Base-by-base conservation (phyloP, 1,140 invertebrate genomes). In the Drosophila nannoptera region DNA sequence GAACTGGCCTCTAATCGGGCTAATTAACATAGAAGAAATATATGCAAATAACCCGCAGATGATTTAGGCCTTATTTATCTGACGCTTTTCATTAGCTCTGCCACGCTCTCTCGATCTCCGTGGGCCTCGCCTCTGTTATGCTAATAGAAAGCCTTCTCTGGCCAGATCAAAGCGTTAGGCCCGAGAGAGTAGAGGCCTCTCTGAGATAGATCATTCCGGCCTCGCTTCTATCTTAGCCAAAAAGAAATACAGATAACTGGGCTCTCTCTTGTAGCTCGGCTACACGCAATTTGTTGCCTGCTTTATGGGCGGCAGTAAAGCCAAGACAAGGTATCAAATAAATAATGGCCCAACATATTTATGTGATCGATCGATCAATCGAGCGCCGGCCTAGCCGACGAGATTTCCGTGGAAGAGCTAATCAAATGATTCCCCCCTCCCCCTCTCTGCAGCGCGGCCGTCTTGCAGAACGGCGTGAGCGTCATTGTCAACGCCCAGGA, bases 401-500 rank as follows among this genome's bases (percentile, higher is more conserved):
- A 65, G 63, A 50, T 53, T 53, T 48, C 50, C 40, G 66, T 48
- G 54, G 56, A 48, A n/a, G 48, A 14, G 12, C 7, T 80, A 80
- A 80, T 80, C 61, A 81, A 76, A 50, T 33, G 42, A 45, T 58
- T 54, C 6, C 2, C 31, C 43, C 16, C 11, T 5, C 8, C 45
- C 55, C 49, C 14, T 67, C 55, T 7, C 11, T 8, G 2, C 50
- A 89, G 88, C 67, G 77, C 86, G 22, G 69, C 74, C 2, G 61
- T 86, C 5, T 56, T 89, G 72, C 87, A 87, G 54, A 78, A 80
- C 48, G 93, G 92, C n/a, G 88, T 94, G 35, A 91, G 91, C 42
- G 89, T 94, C 48, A 89, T 94, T 33, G 90, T 94, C 58, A 93
- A 94, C 72, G 93, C 93, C 11, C 91, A 93, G 69, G 91, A 91